phyloP scores from a whole-genome alignment of 2,113 vertebrate genomes.

The Caretta caretta region DNA sequence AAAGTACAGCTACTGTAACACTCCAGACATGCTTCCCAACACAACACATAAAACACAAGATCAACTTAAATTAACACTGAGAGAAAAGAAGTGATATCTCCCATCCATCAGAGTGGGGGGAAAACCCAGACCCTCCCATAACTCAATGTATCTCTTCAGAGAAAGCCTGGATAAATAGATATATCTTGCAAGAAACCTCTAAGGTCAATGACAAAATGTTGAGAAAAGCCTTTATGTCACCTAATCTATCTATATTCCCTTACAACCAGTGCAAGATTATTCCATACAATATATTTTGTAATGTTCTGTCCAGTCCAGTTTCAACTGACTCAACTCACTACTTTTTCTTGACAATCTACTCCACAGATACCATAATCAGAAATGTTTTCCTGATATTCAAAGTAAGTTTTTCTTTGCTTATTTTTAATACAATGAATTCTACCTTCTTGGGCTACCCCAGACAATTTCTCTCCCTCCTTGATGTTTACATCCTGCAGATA shows the following conservation, averaged over 20 bases:
- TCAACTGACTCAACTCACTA: neutral
- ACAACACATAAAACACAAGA: neutral
- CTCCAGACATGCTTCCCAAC: neutral
- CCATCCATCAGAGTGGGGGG: neutral
- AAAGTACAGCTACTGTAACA: neutral
- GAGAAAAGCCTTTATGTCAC: neutral
- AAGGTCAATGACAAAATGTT: neutral
- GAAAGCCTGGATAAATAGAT: neutral
- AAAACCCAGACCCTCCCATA: slow-evolving; percentile 8
- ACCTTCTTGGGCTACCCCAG: neutral
- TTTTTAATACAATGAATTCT: neutral
- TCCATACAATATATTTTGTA: neutral
- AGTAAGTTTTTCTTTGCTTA: neutral
- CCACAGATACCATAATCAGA: too few species aligned
- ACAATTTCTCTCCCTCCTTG: neutral
- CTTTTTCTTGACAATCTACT: too few species aligned
- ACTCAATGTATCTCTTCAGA: neutral
- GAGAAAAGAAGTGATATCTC: neutral
- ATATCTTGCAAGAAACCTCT: neutral
- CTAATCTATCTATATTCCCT: neutral
- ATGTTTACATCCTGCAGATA: neutral
- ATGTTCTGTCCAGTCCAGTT: neutral
- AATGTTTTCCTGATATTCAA: too few species aligned
- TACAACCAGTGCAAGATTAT: neutral
- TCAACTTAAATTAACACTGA: neutral